Base-by-base conservation (phyloP, 2,888 invertebrate species). In the Linnaemya vulpina region DNA sequence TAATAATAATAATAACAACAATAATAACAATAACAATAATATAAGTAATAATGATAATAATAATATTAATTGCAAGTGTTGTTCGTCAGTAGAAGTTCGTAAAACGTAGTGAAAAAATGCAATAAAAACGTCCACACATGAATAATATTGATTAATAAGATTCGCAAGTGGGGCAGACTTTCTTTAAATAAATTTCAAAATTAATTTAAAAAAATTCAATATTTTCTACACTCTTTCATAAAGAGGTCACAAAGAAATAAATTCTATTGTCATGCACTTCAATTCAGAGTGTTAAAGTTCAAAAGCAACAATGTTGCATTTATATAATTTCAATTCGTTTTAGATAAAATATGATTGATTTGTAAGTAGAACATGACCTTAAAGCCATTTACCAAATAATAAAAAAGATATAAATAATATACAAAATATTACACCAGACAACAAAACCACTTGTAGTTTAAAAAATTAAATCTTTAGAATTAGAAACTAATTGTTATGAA, bases 341-440 rank as follows among this genome's bases (percentile, higher is more conserved):
- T 7, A 76, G 22, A 58, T 76, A 40, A 70, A 22, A 65, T 60
- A 49, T 79, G 10, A 65, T 68, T 70, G 74, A 71, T 71, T 79
- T 58, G 9, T 51, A 83, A 79, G 70, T 83, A 58, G 79, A 75
- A 75, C 79, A 51, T 83, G 60, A 79, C 75, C 83, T 43, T 35
- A 38, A 73, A 83, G 49, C 63, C 17, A 11, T n/a, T 13, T 25
- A n/a, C 1, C 10, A 49, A 60, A 49, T 8, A 35, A 78, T n/a
- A 40, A 49, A 78, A 20, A 40, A 49, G 46, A 62, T 25, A 25
- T 71, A 3, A 35, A 20, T 35, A 17, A 4, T 55, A 49, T 49
- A 17, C 9, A 9, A 7, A 5, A 4, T 25, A 55, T 55, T 51
- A 51, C 51, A 51, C 20, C 46, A n/a, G 15, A 15, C 46, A 46